Evolutionary conservation across 2,888 invertebrate species (phyloP).

Genomic region (Ophioninae sp.): DNA sequence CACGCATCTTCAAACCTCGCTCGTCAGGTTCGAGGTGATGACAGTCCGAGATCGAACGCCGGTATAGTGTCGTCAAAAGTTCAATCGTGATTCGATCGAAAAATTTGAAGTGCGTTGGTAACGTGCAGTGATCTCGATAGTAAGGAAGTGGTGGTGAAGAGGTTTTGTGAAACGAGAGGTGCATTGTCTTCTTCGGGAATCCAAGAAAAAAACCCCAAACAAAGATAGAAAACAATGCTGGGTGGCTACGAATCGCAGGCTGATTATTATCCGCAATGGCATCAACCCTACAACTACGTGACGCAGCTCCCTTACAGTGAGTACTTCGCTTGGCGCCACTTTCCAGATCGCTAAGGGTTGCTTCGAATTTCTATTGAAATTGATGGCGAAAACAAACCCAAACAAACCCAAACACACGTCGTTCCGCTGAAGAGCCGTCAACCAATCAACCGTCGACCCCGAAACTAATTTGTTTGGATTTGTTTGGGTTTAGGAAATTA

Average conservation of each 20-base stretch:
- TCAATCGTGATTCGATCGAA: background rate
- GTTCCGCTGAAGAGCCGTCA: background rate
- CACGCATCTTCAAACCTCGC: constrained; percentile 7
- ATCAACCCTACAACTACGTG: constrained; percentile 79
- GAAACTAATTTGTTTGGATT: no score
- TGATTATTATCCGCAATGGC: constrained; percentile 80
- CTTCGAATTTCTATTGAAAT: no score
- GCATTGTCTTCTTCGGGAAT: background rate
- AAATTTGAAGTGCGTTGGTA: background rate
- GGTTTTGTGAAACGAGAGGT: background rate
- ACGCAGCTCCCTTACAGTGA: constrained; percentile 79
- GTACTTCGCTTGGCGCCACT: constrained; percentile 24
- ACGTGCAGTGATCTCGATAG: background rate
- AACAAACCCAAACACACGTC: background rate
- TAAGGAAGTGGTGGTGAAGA: background rate
- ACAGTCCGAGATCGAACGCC: background rate
- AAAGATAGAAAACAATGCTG: constrained; percentile 68
- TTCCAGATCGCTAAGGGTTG: no score
- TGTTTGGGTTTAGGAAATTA: no score
- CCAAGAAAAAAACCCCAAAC: background rate
- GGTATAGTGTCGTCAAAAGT: background rate
- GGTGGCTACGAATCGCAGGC: constrained; percentile 79
- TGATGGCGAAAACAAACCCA: background rate
- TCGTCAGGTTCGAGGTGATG: background rate
- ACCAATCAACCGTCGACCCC: background rate